Conservation (phyloP, 2,113 vertebrate species). For the Poeciliopsis prolifica region DNA sequence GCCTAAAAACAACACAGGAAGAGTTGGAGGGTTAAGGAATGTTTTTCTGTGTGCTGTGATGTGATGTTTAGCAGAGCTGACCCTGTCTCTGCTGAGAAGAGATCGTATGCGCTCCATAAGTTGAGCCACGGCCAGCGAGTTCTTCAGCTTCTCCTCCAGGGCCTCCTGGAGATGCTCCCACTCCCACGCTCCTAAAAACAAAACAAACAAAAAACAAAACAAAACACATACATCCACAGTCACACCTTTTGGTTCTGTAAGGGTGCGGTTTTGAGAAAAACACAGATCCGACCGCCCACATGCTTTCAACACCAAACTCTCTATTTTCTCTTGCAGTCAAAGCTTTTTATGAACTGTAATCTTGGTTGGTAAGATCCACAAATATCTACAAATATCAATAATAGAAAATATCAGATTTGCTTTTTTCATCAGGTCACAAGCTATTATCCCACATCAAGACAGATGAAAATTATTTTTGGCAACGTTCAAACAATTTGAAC, state of each 20-base stretch:
- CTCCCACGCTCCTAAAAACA: conserved; percentile 87
- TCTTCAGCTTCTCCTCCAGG: conserved; percentile 89
- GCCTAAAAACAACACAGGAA: neutral
- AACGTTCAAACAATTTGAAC: neutral
- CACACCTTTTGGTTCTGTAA: conserved; percentile 24
- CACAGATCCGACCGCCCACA: conserved; percentile 46
- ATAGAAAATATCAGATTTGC: neutral
- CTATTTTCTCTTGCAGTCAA: conserved; percentile 26
- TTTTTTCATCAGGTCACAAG: neutral
- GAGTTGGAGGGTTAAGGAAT: neutral
- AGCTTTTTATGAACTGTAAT: conserved; percentile 47
- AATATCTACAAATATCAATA: conserved; percentile 5
- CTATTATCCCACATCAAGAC: too few relatives aligned
- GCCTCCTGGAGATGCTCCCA: conserved; percentile 92
- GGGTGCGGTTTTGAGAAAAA: conserved; percentile 31
- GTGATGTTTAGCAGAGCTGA: conserved; percentile 32
- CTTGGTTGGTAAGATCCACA: conserved; percentile 1
- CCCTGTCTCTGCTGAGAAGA: conserved; percentile 83
- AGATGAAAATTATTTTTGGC: neutral
- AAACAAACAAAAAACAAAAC: conserved; percentile 17
- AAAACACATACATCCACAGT: conserved; percentile 41
- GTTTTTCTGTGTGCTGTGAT: neutral
- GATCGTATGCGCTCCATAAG: conserved; percentile 91
- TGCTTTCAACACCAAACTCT: conserved; percentile 16
- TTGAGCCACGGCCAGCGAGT: conserved; percentile 84